Evolutionary conservation across 2,888 invertebrate species (phyloP), one percentile per base, ranked within the genome.

Genomic region (Epirrhoe alternata): DNA sequence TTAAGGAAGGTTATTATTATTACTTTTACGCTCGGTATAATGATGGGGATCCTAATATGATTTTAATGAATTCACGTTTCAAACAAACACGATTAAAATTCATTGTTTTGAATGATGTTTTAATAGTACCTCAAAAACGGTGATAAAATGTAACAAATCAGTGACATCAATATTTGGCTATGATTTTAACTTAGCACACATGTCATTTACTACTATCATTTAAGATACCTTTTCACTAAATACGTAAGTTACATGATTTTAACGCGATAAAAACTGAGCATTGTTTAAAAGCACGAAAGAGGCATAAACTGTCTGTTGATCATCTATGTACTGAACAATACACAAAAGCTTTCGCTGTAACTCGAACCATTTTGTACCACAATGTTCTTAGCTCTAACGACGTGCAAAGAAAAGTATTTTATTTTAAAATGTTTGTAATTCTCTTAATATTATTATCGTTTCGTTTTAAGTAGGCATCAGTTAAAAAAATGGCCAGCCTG

Each of bases 281-380:
- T 73, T 57, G 73, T 66, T 38, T 58, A 58, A 55, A 57, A 67
- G 65, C 81, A 81, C 73, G 78, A 72, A 77, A 62, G 63, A 65
- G 71, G 65, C 68, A 59, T 68, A 58, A 67, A 74, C 67, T 58
- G 68, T 72, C 70, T 73, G 73, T 68, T 69, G 61, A 64, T 69
- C 60, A 69, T 47, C 74, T 79, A 77, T 73, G 74, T 78, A 71
- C 73, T 71, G 69, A 74, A 80, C 72, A 77, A 77, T 72, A 69
- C 71, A 66, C 61, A 76, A 77, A 80, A 78, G 71, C 77, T 81
- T 77, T 75, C 65, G 54, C 70, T 72, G 69, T 72, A 76, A 80
- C 62, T 70, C 53, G 63, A 71, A 75, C 71, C 76, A 75, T 78
- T 81, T 78, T 74, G 68, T 75, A 74, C 72, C 76, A 75, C 69